phyloP scores from a whole-genome alignment of 2,797 vertebrate species.

The Molossus molossus region DNA sequence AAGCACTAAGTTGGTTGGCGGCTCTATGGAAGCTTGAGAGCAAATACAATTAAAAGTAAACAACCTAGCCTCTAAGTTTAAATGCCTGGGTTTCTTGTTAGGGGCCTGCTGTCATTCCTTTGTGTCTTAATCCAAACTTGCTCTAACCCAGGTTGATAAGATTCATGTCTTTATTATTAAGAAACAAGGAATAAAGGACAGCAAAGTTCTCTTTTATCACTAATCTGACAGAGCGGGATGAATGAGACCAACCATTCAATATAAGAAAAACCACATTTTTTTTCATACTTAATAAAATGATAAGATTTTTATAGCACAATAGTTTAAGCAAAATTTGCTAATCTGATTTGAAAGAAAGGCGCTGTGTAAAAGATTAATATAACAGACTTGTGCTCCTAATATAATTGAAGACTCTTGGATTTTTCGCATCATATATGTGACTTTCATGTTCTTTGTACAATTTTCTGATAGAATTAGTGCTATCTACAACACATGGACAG shows the following conservation, averaged over 20 bases:
- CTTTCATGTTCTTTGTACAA: slow-evolving; percentile 85
- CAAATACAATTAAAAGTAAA: neutral
- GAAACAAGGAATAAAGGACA: slow-evolving; percentile 3
- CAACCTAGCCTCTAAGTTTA: neutral
- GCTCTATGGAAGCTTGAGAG: neutral
- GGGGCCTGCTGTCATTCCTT: neutral
- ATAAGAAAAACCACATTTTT: slow-evolving; percentile 78
- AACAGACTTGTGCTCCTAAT: slow-evolving; percentile 79
- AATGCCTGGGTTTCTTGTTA: neutral
- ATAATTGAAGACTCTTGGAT: slow-evolving; percentile 87
- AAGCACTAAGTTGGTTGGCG: neutral
- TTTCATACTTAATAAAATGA: slow-evolving; percentile 84
- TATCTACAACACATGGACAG: slow-evolving; percentile 74
- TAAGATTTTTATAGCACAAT: slow-evolving; percentile 88
- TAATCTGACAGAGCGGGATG: slow-evolving; percentile 30
- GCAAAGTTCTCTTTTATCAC: neutral
- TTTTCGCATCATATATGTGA: slow-evolving; percentile 87
- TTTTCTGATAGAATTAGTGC: slow-evolving; percentile 86
- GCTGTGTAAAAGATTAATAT: slow-evolving; percentile 81
- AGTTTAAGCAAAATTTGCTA: slow-evolving; percentile 87
- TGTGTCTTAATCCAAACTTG: neutral
- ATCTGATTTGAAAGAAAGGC: slow-evolving; percentile 86
- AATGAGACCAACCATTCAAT: slow-evolving; percentile 82
- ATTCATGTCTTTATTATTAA: slow-evolving; percentile 23
- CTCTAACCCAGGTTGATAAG: neutral